Percentiles rank a stretch among this genome's conserved stretches.
Evolutionary conservation across 2,113 vertebrate genomes (phyloP).

Genomic region (Toxostoma redivivum): DNA sequence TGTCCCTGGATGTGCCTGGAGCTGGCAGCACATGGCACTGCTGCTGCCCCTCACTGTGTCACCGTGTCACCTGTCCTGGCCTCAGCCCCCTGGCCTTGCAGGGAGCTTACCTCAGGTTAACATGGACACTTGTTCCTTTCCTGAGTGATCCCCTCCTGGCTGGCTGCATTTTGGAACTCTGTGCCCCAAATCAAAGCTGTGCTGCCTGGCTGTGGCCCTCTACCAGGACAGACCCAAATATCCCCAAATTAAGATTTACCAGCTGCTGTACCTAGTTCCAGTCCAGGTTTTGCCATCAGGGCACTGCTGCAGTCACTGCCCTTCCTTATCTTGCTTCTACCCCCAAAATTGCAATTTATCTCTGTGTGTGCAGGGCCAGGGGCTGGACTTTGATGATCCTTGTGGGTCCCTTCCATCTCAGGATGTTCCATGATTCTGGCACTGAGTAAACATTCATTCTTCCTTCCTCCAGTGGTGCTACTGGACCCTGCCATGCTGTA

Average conservation of each 20-base stretch:
- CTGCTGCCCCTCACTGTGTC: not conserved
- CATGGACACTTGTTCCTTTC: fast-evolving
- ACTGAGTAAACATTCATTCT: not conserved
- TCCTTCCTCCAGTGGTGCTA: not conserved
- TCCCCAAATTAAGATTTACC: not conserved
- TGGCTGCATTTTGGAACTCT: not conserved
- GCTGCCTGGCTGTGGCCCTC: not conserved
- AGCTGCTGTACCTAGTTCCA: not conserved
- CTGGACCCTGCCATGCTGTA: not conserved
- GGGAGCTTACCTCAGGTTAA: not conserved
- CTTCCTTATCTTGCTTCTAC: not conserved
- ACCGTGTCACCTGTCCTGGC: not conserved
- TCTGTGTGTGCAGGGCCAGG: not conserved
- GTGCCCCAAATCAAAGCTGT: not conserved
- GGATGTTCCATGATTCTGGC: not conserved
- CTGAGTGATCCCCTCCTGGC: not conserved
- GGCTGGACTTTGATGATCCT: not conserved
- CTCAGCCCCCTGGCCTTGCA: not conserved
- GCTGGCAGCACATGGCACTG: not conserved
- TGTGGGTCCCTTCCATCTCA: not conserved
- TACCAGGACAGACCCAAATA: not conserved
- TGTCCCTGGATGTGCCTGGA: not conserved
- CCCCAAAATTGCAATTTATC: not conserved
- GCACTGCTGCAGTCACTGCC: not conserved
- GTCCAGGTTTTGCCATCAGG: not conserved